Percentiles rank a stretch among this genome's conserved stretches.
Conservation (phyloP, 2,888 invertebrate genomes). For the Drosophila macrothrix region DNA sequence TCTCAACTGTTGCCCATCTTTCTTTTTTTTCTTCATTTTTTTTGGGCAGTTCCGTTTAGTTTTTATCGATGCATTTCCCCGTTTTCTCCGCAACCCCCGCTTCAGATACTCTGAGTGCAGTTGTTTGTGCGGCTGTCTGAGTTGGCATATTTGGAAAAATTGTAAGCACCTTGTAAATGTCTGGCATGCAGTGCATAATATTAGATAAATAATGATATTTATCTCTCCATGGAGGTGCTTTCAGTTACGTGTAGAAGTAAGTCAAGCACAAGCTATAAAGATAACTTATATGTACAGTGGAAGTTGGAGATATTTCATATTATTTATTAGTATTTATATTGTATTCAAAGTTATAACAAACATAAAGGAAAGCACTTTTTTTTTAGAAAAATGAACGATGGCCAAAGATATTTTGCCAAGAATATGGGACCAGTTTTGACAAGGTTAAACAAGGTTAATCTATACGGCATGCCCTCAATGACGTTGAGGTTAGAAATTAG, state of each 20-base stretch:
- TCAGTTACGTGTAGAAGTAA: constrained; percentile 14
- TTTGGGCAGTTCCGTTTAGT: constrained; percentile 28
- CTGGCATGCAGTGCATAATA: constrained; percentile 45
- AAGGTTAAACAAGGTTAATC: background rate
- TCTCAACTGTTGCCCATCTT: constrained; percentile 2
- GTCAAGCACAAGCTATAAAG: background rate
- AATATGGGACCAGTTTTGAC: background rate
- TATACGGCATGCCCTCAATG: background rate
- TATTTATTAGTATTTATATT: constrained; percentile 10
- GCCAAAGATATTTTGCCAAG: background rate
- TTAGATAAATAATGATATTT: constrained; percentile 70
- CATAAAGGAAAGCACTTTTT: background rate
- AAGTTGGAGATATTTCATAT: background rate
- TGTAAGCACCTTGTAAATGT: constrained; percentile 71
- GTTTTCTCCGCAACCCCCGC: background rate
- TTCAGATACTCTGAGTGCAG: constrained; percentile 7
- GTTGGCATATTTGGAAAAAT: constrained; percentile 75
- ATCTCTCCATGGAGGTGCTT: constrained; percentile 10
- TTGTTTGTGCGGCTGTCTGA: constrained; percentile 38
- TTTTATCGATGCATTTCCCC: constrained; percentile 32
- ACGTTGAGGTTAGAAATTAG: background rate
- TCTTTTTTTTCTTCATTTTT: background rate
- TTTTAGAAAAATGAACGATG: background rate
- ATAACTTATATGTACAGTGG: background rate
- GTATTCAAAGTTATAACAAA: background rate